phyloP scores from a whole-genome alignment of 35 echinoderm and acorn worm species.

The Diadema setosum region DNA sequence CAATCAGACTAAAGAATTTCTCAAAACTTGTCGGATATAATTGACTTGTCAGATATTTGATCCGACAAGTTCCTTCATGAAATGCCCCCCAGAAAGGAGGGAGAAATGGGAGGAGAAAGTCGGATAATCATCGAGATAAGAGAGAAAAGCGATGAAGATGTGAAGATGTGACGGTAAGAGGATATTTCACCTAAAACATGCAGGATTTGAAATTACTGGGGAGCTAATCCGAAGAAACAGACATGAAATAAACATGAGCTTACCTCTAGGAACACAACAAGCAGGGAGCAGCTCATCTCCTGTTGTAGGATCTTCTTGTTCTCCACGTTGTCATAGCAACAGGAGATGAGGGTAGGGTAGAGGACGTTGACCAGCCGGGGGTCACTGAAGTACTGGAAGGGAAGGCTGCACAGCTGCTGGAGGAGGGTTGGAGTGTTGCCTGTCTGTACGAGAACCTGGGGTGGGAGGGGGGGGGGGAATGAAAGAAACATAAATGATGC shows the following conservation, averaged over 20 bases:
- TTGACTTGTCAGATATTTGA: too few relatives aligned
- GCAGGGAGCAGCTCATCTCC: constrained; percentile 95
- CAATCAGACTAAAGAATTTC: not conserved
- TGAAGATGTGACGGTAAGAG: not conserved
- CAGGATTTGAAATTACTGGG: not conserved
- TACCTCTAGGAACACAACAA: constrained; percentile 81
- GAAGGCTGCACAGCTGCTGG: constrained; percentile 88
- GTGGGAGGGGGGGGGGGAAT: not conserved
- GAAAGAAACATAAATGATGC: too few relatives aligned
- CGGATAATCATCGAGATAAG: not conserved
- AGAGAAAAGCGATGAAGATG: too few relatives aligned
- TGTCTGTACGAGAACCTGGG: constrained; percentile 85
- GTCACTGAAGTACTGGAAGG: constrained; percentile 99
- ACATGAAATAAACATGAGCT: not conserved
- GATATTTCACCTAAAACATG: not conserved
- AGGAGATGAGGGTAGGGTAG: constrained; percentile 89
- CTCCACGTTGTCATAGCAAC: constrained; percentile 83
- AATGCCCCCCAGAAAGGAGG: too few relatives aligned
- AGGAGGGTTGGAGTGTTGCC: constrained; percentile 94
- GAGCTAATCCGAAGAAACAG: not conserved
- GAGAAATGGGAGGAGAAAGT: not conserved
- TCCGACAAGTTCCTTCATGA: too few relatives aligned
- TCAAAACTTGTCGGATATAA: not conserved
- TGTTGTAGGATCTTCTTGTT: constrained; percentile 95
- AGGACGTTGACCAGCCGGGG: constrained; percentile 78